These are phyloP conservation scores for Pampusana beccarii DNA, from an alignment of 2,113 vertebrate genomes.

Conservation along the genomic window DNA sequence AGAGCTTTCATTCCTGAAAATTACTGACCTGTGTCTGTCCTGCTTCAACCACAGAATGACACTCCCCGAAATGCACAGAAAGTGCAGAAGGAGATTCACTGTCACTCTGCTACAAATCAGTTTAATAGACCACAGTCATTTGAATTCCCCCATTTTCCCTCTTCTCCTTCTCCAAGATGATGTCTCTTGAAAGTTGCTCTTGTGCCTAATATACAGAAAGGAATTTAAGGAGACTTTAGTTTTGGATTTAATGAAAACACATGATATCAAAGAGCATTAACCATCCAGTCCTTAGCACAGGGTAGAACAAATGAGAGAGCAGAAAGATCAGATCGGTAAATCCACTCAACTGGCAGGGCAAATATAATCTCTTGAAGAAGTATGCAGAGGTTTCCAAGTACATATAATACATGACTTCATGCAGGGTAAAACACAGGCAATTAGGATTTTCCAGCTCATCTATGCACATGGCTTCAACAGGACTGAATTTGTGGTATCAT, in stretches of 20 bases:
- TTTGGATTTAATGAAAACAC: not conserved
- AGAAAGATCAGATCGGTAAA: not conserved
- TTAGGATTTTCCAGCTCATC: not conserved
- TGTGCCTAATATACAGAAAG: not conserved
- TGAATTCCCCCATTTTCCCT: not conserved
- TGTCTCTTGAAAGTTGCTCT: not conserved
- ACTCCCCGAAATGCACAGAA: not conserved
- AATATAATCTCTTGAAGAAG: not conserved
- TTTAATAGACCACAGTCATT: constrained; percentile 12
- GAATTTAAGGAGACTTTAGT: not conserved
- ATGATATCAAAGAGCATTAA: not conserved
- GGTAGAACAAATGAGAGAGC: not conserved
- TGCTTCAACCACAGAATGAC: constrained; percentile 13
- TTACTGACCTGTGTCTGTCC: constrained; percentile 29
- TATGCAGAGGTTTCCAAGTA: not conserved
- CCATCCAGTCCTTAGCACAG: not conserved
- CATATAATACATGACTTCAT: not conserved
- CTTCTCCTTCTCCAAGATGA: not conserved
- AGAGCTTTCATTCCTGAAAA: constrained; percentile 23
- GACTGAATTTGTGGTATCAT: not conserved
- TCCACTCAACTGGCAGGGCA: not conserved
- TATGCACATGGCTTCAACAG: not conserved
- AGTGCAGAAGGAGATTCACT: constrained; percentile 16
- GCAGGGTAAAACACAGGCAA: not conserved
- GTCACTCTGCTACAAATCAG: constrained; percentile 10